phyloP scores from a whole-genome alignment of 2,888 invertebrate species.

The Acanthoscelides obtectus region DNA sequence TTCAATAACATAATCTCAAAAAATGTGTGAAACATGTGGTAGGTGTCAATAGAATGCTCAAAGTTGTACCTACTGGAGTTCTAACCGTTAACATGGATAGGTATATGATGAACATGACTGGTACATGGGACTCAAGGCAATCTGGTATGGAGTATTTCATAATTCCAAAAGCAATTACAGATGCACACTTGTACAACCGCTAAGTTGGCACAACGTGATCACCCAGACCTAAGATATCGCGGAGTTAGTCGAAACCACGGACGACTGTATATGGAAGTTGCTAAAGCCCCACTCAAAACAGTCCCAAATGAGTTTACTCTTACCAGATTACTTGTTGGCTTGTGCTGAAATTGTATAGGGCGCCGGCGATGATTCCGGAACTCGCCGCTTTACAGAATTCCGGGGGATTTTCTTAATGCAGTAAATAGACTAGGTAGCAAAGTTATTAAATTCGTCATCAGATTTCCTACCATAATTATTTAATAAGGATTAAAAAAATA shows the following conservation, averaged over 20 bases:
- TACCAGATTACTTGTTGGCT: slow-evolving; percentile 26
- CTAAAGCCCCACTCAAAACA: slow-evolving; percentile 25
- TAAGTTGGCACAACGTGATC: neutral
- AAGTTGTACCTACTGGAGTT: too few species aligned
- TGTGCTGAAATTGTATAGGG: slow-evolving; percentile 21
- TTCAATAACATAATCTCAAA: too few species aligned
- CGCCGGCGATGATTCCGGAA: neutral
- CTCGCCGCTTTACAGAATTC: neutral
- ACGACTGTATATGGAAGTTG: slow-evolving; percentile 21
- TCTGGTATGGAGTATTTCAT: neutral
- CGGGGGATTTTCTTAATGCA: neutral
- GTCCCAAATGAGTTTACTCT: slow-evolving; percentile 27
- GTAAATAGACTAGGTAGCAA: neutral
- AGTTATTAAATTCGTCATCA: too few species aligned
- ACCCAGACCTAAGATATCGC: neutral
- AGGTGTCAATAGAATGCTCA: too few species aligned
- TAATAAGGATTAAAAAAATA: too few species aligned
- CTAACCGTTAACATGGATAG: too few species aligned
- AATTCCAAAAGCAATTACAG: neutral
- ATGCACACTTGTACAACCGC: neutral
- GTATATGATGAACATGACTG: too few species aligned
- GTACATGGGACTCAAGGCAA: too few species aligned
- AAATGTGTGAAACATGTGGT: too few species aligned
- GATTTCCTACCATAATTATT: too few species aligned
- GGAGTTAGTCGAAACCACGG: slow-evolving; percentile 11